These are phyloP conservation scores for Armadillidium nasatum DNA, from an alignment of 1,140 invertebrate species.

Conservation along the genomic window DNA sequence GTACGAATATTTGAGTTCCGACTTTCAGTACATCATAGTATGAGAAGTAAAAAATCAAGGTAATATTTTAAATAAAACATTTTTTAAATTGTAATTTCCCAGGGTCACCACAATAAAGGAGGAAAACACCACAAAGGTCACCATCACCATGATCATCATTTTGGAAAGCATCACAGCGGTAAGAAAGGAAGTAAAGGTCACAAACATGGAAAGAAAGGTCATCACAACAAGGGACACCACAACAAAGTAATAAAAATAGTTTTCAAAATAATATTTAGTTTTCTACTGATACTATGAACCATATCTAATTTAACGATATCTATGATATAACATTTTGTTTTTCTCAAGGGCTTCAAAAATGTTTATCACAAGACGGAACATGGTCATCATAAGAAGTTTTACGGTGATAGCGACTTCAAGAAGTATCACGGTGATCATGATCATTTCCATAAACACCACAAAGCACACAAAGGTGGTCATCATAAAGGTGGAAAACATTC, in stretches of 20 bases:
- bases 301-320: background rate
- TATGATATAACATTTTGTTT: background rate
- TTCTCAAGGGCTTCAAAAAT: constrained; percentile 46
- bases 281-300: background rate
- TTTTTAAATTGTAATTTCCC: too few species aligned
- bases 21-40: too few species aligned
- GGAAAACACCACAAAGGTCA: constrained; percentile 12
- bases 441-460: constrained; percentile 38
- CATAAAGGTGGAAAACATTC: constrained; percentile 31
- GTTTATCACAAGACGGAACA: constrained; percentile 47
- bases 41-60: too few species aligned
- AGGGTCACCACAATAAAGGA: constrained; percentile 27
- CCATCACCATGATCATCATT: background rate
- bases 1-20: too few species aligned
- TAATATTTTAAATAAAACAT: too few species aligned
- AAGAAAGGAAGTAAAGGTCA: constrained; percentile 37
- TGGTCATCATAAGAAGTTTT: constrained; percentile 45
- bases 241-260: constrained; percentile 21
- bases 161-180: constrained; percentile 7
- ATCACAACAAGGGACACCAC: constrained; percentile 39
- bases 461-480: constrained; percentile 40
- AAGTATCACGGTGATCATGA: constrained; percentile 43
- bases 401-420: constrained; percentile 42
- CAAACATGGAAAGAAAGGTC: constrained; percentile 38
- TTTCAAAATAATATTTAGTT: background rate